These are phyloP conservation scores for Tursiops truncatus DNA, from an alignment of 2,113 vertebrate genomes.

Conservation along the genomic window DNA sequence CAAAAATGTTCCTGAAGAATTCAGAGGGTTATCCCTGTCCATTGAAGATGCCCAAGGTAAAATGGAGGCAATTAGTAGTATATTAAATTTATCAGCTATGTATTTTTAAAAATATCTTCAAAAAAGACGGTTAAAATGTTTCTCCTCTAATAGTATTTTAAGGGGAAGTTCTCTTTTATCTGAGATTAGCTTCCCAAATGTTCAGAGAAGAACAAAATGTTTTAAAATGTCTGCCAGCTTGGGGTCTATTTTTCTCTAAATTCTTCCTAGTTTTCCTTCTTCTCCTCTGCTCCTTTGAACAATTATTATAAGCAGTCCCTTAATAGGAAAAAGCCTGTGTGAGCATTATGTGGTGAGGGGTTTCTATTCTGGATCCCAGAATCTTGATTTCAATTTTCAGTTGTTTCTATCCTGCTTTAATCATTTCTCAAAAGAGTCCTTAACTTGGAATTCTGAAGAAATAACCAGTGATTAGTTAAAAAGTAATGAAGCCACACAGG, in stretches of 20 bases:
- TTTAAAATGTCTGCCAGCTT: not conserved
- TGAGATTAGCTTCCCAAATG: not conserved
- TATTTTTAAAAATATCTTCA: not conserved
- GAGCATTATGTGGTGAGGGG: not conserved
- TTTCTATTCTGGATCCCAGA: not conserved
- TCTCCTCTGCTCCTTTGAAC: not conserved
- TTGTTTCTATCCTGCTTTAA: slow-evolving; percentile 1
- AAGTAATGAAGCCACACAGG: not conserved
- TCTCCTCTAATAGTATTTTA: slow-evolving; percentile 5
- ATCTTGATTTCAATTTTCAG: slow-evolving; percentile 4
- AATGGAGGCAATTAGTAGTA: not conserved
- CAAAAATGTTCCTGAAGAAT: not conserved
- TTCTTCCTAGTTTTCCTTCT: not conserved
- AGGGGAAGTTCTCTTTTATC: not conserved
- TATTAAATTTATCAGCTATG: not conserved
- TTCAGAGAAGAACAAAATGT: not conserved
- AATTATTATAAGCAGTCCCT: not conserved
- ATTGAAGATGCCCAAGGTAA: not conserved
- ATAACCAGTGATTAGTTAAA: not conserved
- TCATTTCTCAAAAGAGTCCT: slow-evolving; percentile 30
- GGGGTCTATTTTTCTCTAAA: not conserved
- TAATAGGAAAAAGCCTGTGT: not conserved
- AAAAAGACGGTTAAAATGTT: slow-evolving; percentile 8
- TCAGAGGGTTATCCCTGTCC: not conserved
- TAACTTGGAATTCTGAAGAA: slow-evolving; percentile 40